Evolutionary conservation across 2,888 invertebrate species (phyloP), one percentile per base, ranked within the genome.

Genomic region (Prosapia bicincta): DNA sequence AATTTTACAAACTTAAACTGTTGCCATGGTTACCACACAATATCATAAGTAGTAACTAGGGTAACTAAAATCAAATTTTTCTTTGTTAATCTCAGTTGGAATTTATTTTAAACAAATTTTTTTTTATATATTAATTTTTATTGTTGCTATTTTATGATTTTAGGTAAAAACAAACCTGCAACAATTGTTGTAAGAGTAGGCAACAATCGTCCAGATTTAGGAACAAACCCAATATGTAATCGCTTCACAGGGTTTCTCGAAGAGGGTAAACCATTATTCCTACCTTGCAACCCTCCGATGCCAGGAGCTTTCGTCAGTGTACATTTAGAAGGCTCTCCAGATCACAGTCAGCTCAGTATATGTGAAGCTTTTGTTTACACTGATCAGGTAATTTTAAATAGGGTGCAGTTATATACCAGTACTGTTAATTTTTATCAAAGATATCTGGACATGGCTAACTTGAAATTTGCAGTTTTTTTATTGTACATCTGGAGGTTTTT

Each of bases 301-400:
- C 95, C 96, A 0, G 96, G 96, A 0, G 97, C 97, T 9, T 97
- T 97, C 84, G 96, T 97, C 78, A 95, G 95, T 81, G 95, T 97
- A 0, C 96, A 96, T 83, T 84, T 97, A 75, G 96, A 97, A 86
- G 90, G 92, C 0, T 88, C 91, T 0, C 83, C 87, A 0, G 82
- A 82, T 1, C 90, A 92, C 0, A 92, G 91, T 78, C 94, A 94
- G 78, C 86, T 97, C 15, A 96, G 96, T 0, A 93, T 97, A 13
- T 97, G 97, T 84, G 97, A 97, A 85, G 94, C 96, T 0, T 97
- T 97, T 84, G 96, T 97, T 20, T 97, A 97, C 83, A 97, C 97
- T 0, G 97, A 97, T 85, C 93, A 92, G 85, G 88, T 87, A 80
- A 76, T 80, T n/a, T n/a, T n/a, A n/a, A n/a, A n/a, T n/a, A n/a